Evolutionary conservation across 2,888 invertebrate species (phyloP).

Genomic region (Hoplodrina blanda): DNA sequence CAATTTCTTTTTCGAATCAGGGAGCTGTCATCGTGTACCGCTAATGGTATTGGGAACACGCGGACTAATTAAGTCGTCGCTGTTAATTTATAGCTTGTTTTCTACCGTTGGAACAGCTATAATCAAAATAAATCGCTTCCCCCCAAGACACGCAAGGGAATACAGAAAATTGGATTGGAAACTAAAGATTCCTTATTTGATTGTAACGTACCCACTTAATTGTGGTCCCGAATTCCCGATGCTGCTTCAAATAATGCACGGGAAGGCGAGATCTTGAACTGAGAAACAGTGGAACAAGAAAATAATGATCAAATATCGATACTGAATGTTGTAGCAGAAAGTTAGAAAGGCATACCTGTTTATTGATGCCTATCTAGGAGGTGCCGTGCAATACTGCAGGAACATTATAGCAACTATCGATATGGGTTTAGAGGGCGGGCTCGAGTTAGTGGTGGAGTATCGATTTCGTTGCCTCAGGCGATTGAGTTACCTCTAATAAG

Average conservation of each 20-base stretch:
- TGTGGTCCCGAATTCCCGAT: conserved; percentile 45
- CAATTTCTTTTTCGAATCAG: conserved; percentile 80
- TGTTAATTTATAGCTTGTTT: conserved; percentile 88
- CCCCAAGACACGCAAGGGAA: conserved; percentile 86
- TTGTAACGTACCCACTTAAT: conserved; percentile 68
- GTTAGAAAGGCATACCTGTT: conserved; percentile 66
- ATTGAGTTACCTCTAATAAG: conserved; percentile 80
- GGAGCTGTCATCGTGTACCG: conserved; percentile 83
- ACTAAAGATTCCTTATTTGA: conserved; percentile 77
- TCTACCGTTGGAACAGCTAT: conserved; percentile 82
- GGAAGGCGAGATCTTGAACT: conserved; percentile 53
- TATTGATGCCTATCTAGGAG: conserved; percentile 70
- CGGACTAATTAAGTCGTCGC: conserved; percentile 87
- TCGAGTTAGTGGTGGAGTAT: conserved; percentile 63
- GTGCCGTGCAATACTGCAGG: conserved; percentile 61
- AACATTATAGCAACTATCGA: conserved; percentile 63
- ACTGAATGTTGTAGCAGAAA: conserved; percentile 55
- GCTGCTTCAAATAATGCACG: conserved; percentile 43
- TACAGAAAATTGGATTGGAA: conserved; percentile 85
- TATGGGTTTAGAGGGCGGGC: conserved; percentile 54
- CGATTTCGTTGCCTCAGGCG: conserved; percentile 74
- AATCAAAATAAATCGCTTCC: conserved; percentile 89
- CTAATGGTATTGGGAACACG: conserved; percentile 88
- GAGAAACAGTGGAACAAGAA: conserved; percentile 58
- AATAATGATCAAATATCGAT: conserved; percentile 63